A percentile compares a stretch with the other conserved stretches of the same genome.
Conservation (phyloP, 2,113 vertebrate genomes). For the human region DNA sequence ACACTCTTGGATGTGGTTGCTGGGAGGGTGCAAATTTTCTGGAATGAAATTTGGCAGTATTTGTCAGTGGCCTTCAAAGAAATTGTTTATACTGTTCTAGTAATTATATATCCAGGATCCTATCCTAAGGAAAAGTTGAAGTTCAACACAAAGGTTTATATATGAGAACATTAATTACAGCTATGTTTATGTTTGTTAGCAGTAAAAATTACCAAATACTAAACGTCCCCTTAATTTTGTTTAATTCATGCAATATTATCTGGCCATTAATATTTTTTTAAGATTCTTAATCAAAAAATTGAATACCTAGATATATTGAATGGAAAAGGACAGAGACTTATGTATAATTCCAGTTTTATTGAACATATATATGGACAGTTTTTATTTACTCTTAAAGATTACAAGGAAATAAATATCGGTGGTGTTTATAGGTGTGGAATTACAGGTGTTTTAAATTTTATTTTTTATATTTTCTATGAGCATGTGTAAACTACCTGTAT, state of each 20-base stretch:
- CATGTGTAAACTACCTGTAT: neutral
- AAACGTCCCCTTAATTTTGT: constrained; percentile 13
- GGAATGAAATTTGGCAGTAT: neutral
- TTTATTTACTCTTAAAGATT: constrained; percentile 9
- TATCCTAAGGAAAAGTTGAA: neutral
- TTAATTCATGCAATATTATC: constrained; percentile 8
- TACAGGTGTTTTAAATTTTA: neutral
- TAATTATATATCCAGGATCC: neutral
- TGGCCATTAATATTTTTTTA: neutral
- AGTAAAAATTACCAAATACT: neutral
- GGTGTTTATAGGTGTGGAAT: neutral
- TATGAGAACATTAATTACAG: neutral
- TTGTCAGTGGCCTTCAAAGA: neutral
- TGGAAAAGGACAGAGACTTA: neutral
- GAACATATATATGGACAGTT: neutral
- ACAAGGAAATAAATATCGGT: constrained; percentile 8
- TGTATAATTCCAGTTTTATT: constrained; percentile 24
- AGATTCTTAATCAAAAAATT: neutral
- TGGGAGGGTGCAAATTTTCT: neutral
- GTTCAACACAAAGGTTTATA: constrained; percentile 1
- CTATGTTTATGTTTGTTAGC: neutral
- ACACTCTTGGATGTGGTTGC: neutral
- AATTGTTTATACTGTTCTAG: neutral
- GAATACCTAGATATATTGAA: neutral
- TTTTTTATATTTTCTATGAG: neutral